These are phyloP conservation scores for Wasmannia auropunctata DNA, from an alignment of 1,140 invertebrate genomes.

Conservation along the genomic window DNA sequence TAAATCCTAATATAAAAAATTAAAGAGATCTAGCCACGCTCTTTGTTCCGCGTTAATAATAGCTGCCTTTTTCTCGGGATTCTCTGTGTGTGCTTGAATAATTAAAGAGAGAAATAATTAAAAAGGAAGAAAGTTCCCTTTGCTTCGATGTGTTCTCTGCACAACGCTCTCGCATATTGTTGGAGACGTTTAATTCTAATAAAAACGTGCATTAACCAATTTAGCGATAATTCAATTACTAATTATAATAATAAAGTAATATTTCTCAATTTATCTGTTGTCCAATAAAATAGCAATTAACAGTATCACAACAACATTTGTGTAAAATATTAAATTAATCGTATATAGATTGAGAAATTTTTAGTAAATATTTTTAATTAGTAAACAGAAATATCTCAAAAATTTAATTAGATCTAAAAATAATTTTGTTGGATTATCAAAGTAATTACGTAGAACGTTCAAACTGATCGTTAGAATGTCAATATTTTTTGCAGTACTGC, in stretches of 20 bases:
- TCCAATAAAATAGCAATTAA: neutral
- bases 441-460: no score
- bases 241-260: neutral
- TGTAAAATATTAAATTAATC: constrained; percentile 4
- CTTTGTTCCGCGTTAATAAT: constrained; percentile 21
- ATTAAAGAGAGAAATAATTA: constrained; percentile 40
- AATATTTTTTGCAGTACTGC: no score
- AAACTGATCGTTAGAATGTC: no score
- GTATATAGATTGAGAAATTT: neutral
- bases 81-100: neutral
- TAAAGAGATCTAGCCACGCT: neutral
- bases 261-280: constrained; percentile 4
- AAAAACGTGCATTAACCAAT: neutral
- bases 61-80: neutral
- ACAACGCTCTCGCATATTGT: neutral
- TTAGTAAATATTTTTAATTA: neutral
- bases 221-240: constrained; percentile 4
- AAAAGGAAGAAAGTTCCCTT: neutral
- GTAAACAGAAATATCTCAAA: neutral
- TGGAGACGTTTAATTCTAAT: neutral
- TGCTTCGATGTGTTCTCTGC: neutral
- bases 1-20: constrained; percentile 12
- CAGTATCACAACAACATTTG: neutral
- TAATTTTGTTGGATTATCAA: no score
- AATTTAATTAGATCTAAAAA: no score